Conservation (phyloP, 1,140 invertebrate genomes). For the Probaryconus sp. region DNA sequence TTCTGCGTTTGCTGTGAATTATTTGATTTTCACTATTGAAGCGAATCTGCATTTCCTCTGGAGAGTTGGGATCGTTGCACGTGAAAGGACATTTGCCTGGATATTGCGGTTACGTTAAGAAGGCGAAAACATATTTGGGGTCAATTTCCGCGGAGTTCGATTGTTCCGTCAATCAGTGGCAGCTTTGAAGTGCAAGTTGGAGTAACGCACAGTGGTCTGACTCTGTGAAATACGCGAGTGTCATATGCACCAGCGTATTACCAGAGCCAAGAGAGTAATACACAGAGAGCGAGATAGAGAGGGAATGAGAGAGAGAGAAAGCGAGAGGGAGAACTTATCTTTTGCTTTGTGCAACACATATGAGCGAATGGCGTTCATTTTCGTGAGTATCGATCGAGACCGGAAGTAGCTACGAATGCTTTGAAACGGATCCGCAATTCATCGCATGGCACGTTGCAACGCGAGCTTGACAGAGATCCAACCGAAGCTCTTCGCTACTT, state of each 20-base stretch:
- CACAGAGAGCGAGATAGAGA: no score
- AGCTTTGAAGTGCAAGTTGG: conserved; percentile 30
- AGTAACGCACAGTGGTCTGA: conserved; percentile 40
- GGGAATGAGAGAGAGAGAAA: no score
- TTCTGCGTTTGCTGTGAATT: no score
- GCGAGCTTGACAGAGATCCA: conserved; percentile 19
- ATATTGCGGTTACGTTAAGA: no score
- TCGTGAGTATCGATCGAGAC: conserved; percentile 45
- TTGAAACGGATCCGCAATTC: conserved; percentile 53
- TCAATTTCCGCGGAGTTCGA: conserved; percentile 9
- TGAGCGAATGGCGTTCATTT: conserved; percentile 44
- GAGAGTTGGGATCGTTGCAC: no score
- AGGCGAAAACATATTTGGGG: conserved; percentile 1
- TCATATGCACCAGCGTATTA: conserved; percentile 39
- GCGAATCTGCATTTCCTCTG: no score
- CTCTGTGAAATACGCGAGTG: conserved; percentile 22
- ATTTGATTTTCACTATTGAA: no score
- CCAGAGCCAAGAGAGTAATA: conserved; percentile 11
- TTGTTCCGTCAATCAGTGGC: conserved; percentile 12
- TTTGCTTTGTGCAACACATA: conserved; percentile 28
- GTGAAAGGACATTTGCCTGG: no score
- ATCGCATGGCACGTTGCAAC: conserved; percentile 29
- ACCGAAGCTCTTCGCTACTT: conserved; percentile 20
- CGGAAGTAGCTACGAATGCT: conserved; percentile 42
- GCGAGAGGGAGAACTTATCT: conserved; percentile 24